These are phyloP conservation scores for Notospermus geniculatus DNA, from an alignment of 1,140 invertebrate genomes.

Conservation along the genomic window DNA sequence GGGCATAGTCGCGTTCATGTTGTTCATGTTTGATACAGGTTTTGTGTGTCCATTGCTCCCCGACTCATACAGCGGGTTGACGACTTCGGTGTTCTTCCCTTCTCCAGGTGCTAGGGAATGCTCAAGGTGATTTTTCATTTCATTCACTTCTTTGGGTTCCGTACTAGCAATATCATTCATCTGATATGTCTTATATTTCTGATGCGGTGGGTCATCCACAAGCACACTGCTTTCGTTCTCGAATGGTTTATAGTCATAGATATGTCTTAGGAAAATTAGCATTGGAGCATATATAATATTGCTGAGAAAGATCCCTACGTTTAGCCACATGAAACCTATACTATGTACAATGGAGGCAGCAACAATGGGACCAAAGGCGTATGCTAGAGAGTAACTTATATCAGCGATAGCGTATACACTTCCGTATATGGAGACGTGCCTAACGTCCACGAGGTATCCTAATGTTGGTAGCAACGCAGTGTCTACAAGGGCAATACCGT, in stretches of 20 bases:
- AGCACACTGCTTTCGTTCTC: conserved; percentile 67
- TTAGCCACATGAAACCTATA: conserved; percentile 94
- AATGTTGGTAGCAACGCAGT: conserved; percentile 94
- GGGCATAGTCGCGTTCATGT: conserved; percentile 9
- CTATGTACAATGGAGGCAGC: conserved; percentile 92
- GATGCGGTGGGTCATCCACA: conserved; percentile 54
- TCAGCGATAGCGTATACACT: conserved; percentile 99
- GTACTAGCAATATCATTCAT: conserved; percentile 33
- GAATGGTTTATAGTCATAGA: conserved; percentile 96
- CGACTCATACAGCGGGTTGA: conserved; percentile 12
- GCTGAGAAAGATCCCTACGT: conserved; percentile 90
- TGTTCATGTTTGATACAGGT: neutral
- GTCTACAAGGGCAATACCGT: conserved; percentile 97
- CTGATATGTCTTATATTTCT: conserved; percentile 90
- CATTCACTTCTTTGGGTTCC: conserved; percentile 65
- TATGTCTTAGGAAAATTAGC: conserved; percentile 81
- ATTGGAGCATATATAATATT: conserved; percentile 93
- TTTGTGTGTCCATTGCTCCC: neutral
- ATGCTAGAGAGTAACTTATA: conserved; percentile 98
- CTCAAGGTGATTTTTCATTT: conserved; percentile 78
- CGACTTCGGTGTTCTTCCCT: neutral
- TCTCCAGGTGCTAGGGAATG: conserved; percentile 62
- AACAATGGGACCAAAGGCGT: conserved; percentile 97
- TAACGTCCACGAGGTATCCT: conserved; percentile 94
- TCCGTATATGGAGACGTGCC: conserved; percentile 97